phyloP scores from a whole-genome alignment of 1,140 invertebrate species.

The Himalopsyche phryganea region DNA sequence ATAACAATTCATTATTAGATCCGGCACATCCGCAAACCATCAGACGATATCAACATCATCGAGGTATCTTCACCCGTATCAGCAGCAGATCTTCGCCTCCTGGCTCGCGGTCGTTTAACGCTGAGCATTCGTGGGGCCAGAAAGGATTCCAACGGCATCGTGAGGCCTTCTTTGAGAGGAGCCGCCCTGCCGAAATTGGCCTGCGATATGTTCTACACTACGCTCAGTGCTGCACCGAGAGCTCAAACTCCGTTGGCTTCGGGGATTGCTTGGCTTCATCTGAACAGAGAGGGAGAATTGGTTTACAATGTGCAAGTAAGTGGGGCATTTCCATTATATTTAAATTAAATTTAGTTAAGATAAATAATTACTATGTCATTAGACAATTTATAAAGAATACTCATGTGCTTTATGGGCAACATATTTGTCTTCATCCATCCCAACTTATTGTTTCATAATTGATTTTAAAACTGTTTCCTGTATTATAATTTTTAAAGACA shows the following conservation, averaged over 20 bases:
- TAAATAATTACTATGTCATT: no score
- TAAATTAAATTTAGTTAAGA: no score
- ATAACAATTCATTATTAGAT: no score
- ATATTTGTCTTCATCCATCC: no score
- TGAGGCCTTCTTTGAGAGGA: slow-evolving; percentile 64
- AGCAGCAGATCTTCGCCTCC: slow-evolving; percentile 63
- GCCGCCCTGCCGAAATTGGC: slow-evolving; percentile 65
- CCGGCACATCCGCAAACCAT: slow-evolving; percentile 62
- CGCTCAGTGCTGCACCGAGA: slow-evolving; percentile 53
- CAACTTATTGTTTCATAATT: no score
- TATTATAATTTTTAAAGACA: no score
- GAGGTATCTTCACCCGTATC: slow-evolving; percentile 71
- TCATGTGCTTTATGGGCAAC: no score
- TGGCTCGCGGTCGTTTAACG: slow-evolving; percentile 67
- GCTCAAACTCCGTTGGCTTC: slow-evolving; percentile 40
- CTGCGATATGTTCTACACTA: slow-evolving; percentile 77
- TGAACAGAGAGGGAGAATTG: slow-evolving; percentile 70
- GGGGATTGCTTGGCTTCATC: slow-evolving; percentile 75
- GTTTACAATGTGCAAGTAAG: slow-evolving; percentile 66
- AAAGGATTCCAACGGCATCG: slow-evolving; percentile 44
- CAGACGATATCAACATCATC: slow-evolving; percentile 68
- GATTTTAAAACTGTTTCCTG: no score
- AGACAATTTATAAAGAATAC: no score
- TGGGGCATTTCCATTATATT: slow-evolving; percentile 42
- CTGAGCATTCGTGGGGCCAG: slow-evolving; percentile 43